Evolutionary conservation across 2,888 invertebrate genomes (phyloP), one percentile per base, ranked within the genome.

Genomic region (Euproctis similis): DNA sequence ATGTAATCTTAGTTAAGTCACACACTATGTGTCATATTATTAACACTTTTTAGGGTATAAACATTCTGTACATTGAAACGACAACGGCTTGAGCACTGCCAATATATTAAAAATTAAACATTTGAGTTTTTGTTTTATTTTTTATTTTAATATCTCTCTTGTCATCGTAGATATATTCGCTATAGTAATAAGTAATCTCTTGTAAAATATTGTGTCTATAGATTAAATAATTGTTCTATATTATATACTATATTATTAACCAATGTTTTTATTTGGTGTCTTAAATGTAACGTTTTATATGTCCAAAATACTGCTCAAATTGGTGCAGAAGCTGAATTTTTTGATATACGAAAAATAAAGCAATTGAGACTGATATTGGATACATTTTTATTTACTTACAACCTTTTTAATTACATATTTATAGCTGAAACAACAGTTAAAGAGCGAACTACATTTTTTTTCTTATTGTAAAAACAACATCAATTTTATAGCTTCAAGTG

Each of bases 351-450:
- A 41, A 67, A 76, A 73, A 72, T 17, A 76, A 76, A 75, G 58
- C 55, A 60, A 68, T 61, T 69, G 66, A 77, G 77, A 78, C 77
- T 77, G 77, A 74, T 48, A 42, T 50, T 25, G 56, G n/a, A n/a
- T n/a, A n/a, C n/a, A n/a, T 30, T 66, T 62, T 62, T 50, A 50
- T 52, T 55, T 46, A 30, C 22, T 6, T 25, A 34, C 10, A 30
- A 30, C 39, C 30, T 24, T n/a, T n/a, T n/a, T 28, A 26, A 29
- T 23, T 23, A 18, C 14, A n/a, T n/a, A n/a, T n/a, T n/a, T n/a
- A n/a, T n/a, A n/a, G n/a, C n/a, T n/a, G n/a, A n/a, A n/a, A n/a
- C n/a, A n/a, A n/a, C n/a, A n/a, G n/a, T n/a, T n/a, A n/a, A n/a
- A n/a, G n/a, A n/a, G n/a, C n/a, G n/a, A n/a, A n/a, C n/a, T n/a